Percentiles rank a stretch among this genome's conserved stretches.
phyloP scores from a whole-genome alignment of 2,888 invertebrate species.

The Stenichneumon culpator region DNA sequence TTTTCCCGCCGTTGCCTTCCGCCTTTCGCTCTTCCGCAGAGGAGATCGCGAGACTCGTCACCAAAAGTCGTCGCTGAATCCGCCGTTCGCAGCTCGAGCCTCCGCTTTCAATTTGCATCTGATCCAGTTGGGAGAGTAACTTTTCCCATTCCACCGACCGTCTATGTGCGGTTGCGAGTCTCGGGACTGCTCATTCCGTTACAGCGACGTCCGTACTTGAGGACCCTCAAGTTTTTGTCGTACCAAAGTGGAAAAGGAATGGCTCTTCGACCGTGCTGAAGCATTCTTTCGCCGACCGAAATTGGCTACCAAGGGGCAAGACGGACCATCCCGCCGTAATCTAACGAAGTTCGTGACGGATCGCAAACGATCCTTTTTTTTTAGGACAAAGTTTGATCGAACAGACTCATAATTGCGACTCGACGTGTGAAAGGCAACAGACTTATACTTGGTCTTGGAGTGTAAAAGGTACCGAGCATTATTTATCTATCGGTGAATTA shows the following conservation, averaged over 20 bases:
- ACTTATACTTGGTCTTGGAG: too few species aligned
- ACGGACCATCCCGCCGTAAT: not conserved
- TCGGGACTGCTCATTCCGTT: constrained; percentile 19
- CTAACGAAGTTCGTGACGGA: too few species aligned
- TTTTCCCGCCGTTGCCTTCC: constrained; percentile 1
- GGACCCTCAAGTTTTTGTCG: constrained; percentile 17
- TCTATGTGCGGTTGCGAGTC: constrained; percentile 21
- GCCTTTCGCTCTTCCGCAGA: constrained; percentile 21
- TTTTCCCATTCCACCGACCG: constrained; percentile 47
- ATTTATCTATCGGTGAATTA: too few species aligned
- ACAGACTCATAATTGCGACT: too few species aligned
- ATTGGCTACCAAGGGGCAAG: not conserved
- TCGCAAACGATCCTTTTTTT: too few species aligned
- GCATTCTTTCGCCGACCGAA: constrained; percentile 27
- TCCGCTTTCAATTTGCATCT: constrained; percentile 69
- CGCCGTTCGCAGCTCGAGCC: constrained; percentile 61
- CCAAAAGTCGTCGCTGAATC: constrained; percentile 49
- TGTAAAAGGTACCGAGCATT: too few species aligned
- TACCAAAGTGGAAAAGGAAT: constrained; percentile 8
- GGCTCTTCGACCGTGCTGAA: constrained; percentile 39
- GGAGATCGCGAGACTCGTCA: constrained; percentile 30
- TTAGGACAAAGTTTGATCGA: too few species aligned
- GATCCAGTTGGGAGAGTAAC: constrained; percentile 68
- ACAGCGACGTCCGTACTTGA: constrained; percentile 25
- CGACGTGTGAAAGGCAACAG: too few species aligned